phyloP scores from a whole-genome alignment of 2,797 vertebrate genomes.

The Squalus acanthias region DNA sequence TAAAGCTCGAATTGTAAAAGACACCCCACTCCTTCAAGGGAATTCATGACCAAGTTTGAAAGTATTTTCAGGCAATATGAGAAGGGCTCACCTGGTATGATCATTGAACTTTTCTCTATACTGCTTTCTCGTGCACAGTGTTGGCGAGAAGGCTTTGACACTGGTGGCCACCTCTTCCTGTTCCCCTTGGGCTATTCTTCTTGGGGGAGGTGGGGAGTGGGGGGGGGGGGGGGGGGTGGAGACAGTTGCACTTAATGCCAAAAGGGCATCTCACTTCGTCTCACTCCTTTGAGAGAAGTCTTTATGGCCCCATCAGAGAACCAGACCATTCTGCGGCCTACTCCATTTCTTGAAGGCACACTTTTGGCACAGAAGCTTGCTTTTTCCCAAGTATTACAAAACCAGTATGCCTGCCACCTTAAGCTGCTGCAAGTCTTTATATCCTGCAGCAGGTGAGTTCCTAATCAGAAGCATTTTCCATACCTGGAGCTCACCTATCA shows the following conservation, averaged over 20 bases:
- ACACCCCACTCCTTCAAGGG: neutral
- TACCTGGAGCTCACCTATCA: neutral
- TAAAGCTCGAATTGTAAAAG: neutral
- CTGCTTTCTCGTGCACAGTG: neutral
- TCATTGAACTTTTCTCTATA: neutral
- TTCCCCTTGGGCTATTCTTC: neutral
- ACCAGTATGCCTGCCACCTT: neutral
- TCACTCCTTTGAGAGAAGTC: neutral
- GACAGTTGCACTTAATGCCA: neutral
- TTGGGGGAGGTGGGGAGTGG: too few relatives aligned
- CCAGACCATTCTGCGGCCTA: neutral
- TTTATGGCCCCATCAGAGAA: neutral
- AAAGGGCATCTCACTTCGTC: neutral
- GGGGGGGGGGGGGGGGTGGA: too few relatives aligned
- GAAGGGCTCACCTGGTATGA: neutral
- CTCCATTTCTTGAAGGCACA: neutral
- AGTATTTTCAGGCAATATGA: neutral
- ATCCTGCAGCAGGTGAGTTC: neutral
- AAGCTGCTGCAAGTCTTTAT: neutral
- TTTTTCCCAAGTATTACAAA: neutral
- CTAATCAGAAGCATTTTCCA: neutral
- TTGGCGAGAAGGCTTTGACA: neutral
- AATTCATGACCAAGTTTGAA: neutral
- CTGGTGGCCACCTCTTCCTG: neutral
- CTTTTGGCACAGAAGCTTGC: neutral